These are phyloP conservation scores for Cercocebus atys DNA, from an alignment of 2,113 vertebrate species.

Conservation along the genomic window DNA sequence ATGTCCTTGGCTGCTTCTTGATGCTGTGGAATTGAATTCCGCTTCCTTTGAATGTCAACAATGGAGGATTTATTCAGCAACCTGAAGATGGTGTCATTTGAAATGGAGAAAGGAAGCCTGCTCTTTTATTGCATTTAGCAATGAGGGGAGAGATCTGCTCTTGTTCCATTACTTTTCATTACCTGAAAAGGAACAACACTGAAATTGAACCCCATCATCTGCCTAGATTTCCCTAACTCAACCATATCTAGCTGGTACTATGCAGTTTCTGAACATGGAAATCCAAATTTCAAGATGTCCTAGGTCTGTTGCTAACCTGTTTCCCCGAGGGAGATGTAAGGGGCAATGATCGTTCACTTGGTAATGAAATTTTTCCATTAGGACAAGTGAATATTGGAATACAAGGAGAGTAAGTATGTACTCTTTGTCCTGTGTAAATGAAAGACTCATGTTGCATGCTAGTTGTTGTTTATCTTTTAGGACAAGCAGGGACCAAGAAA, in stretches of 20 bases:
- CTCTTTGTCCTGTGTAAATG: background rate
- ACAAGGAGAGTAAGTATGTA: background rate
- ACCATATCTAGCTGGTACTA: background rate
- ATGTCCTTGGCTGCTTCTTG: constrained; percentile 24
- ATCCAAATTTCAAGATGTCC: constrained; percentile 39
- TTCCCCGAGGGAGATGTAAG: background rate
- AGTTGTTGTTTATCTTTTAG: background rate
- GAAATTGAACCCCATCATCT: background rate
- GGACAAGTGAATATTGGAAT: background rate
- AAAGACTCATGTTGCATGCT: background rate
- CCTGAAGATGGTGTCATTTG: constrained; percentile 55
- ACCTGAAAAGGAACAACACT: background rate
- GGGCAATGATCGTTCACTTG: background rate
- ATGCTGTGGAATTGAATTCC: constrained; percentile 60
- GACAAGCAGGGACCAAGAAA: background rate
- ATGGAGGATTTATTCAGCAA: constrained; percentile 62
- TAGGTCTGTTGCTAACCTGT: background rate
- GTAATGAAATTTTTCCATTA: background rate
- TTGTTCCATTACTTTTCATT: background rate
- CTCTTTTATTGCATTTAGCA: constrained; percentile 37
- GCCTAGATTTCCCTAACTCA: background rate
- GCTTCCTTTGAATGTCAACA: constrained; percentile 44
- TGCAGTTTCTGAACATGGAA: constrained; percentile 45
- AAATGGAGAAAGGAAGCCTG: constrained; percentile 62
- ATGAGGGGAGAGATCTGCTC: background rate